These are phyloP conservation scores for Neosilurus hyrtlii DNA, from an alignment of 2,797 vertebrate genomes.

Conservation along the genomic window DNA sequence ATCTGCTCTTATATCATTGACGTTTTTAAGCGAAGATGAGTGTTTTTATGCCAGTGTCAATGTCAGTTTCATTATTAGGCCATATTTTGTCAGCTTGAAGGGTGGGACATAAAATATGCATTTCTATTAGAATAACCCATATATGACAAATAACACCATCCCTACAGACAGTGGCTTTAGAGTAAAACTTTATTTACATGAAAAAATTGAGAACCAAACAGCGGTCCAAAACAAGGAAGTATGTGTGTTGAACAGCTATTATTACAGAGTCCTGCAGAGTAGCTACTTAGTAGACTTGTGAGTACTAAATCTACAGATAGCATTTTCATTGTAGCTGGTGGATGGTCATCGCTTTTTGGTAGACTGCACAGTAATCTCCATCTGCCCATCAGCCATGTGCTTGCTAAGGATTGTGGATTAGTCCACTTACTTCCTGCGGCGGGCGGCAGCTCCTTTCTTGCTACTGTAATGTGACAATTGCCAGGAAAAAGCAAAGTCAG, in stretches of 20 bases:
- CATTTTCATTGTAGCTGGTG: constrained; percentile 69
- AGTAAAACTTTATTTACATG: constrained; percentile 82
- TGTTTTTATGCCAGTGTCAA: too few relatives aligned
- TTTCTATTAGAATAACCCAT: too few relatives aligned
- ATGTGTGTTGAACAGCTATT: constrained; percentile 49
- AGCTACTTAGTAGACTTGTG: constrained; percentile 41
- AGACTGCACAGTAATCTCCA: constrained; percentile 40
- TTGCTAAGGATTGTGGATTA: constrained; percentile 27
- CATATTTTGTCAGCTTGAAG: too few relatives aligned
- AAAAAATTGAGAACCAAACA: constrained; percentile 63
- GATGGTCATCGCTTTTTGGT: constrained; percentile 54
- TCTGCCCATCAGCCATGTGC: constrained; percentile 31
- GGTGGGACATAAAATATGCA: too few relatives aligned
- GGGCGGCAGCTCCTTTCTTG: constrained; percentile 91
- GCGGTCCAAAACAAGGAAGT: constrained; percentile 48
- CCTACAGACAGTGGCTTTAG: constrained; percentile 53
- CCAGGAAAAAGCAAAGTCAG: constrained; percentile 48
- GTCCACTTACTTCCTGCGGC: constrained; percentile 90
- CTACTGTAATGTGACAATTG: constrained; percentile 78
- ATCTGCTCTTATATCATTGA: too few relatives aligned
- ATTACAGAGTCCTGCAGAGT: constrained; percentile 39
- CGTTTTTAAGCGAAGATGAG: too few relatives aligned
- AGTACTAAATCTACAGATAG: constrained; percentile 62
- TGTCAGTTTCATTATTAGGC: too few relatives aligned
- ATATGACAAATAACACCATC: constrained; percentile 42